Base-by-base conservation (phyloP, 2,888 invertebrate species). In the Drosophila phalerata region DNA sequence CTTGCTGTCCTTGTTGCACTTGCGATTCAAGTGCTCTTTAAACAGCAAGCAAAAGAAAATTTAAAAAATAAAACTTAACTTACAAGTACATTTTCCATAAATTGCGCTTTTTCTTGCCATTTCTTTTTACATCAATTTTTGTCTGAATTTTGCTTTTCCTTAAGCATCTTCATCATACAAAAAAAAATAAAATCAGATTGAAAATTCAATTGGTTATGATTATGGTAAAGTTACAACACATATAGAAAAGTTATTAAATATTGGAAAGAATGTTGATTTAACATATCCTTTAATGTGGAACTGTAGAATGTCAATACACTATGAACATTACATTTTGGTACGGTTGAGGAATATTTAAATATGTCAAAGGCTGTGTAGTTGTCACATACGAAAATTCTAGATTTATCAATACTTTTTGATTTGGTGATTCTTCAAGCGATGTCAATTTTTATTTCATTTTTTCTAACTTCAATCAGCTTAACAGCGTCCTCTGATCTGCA, bases 171-270 rank as follows among this genome's bases (percentile, higher is more conserved):
- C 22, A 22, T 22, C 22, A 22, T 48, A 30, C 38, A 38, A 40
- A 19, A 9, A 9, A 8, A 13, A n/a, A 30, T 17, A 8, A 43
- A 32, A 32, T 32, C 19, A 9, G 32, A 56, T 56, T 56, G 15
- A 8, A 56, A 56, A 56, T 43, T 56, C 55, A 43, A 43, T 34
- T 22, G 32, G 10, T 32, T 34, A 15, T 34, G 19, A 43, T 43
- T 56, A 32, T 32, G 32, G n/a, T 42, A 32, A 30, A n/a, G 15
- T 22, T 22, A 43, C 19, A 32, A 30, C 9, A n/a, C 40, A n/a
- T 52, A 9, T 32, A 32, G 17, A 8, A 30, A 13, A 38, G 17
- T 15, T 52, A 10, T 30, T 30, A 28, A 28, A 40, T 19, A 10
- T 17, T 53, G 40, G 1, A 6, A 40, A 19, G 9, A 15, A 22